phyloP scores from a whole-genome alignment of 1,140 invertebrate species.

The Ceratosolen solmsi region DNA sequence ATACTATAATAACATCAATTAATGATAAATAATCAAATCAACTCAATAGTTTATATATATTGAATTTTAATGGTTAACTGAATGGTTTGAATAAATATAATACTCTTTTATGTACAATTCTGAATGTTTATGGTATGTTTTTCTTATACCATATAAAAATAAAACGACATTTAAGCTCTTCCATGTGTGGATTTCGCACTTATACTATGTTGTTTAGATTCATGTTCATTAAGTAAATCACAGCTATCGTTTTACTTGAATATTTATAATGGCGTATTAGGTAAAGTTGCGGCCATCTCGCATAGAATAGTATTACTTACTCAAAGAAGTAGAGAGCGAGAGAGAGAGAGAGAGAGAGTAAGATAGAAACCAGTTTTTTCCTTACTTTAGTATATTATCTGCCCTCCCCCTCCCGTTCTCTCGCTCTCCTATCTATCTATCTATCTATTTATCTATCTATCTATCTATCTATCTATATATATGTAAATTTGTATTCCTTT shows the following conservation, averaged over 20 bases:
- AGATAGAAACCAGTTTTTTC: conserved; percentile 29
- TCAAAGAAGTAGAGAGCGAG: background rate
- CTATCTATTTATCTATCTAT: background rate
- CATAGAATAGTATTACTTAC: background rate
- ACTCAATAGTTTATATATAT: no score
- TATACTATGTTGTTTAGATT: background rate
- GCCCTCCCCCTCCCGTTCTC: background rate
- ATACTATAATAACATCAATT: no score
- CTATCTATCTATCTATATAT: background rate
- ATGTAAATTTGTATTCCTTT: background rate
- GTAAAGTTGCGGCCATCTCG: conserved; percentile 51
- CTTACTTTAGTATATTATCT: background rate
- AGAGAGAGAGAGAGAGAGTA: background rate
- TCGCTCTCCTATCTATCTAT: no score
- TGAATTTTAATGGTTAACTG: no score
- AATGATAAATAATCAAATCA: no score
- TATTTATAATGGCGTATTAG: conserved; percentile 52
- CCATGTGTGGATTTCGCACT: background rate
- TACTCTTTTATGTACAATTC: no score
- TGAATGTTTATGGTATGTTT: background rate
- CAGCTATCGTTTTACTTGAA: conserved; percentile 1
- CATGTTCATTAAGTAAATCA: conserved; percentile 26
- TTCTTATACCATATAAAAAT: no score
- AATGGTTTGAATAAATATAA: no score
- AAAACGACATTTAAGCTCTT: no score